A percentile compares a stretch with the other conserved stretches of the same genome.
These are phyloP conservation scores for Bacillus rossius DNA, from an alignment of 1,140 invertebrate genomes.

Conservation along the genomic window DNA sequence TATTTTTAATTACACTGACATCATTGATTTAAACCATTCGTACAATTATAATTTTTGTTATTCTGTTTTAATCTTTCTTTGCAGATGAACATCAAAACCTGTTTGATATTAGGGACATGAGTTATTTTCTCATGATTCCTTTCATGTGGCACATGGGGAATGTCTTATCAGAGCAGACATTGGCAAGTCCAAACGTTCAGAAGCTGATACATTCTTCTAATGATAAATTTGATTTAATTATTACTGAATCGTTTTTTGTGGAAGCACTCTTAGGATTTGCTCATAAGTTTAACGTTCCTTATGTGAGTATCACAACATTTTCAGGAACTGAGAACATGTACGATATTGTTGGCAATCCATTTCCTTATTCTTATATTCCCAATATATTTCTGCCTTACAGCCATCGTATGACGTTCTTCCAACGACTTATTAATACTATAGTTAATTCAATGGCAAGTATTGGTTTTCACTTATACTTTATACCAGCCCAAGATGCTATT, in stretches of 20 bases:
- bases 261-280: slow-evolving; percentile 39
- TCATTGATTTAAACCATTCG: too few species aligned
- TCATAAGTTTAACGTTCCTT: slow-evolving; percentile 36
- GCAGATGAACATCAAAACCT: too few species aligned
- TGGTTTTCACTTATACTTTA: not conserved
- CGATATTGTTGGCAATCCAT: slow-evolving; percentile 36
- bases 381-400: slow-evolving; percentile 30
- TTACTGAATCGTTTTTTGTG: slow-evolving; percentile 40
- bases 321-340: slow-evolving; percentile 36
- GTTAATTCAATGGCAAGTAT: not conserved
- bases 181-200: too few species aligned
- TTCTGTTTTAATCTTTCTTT: too few species aligned
- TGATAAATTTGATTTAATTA: slow-evolving; percentile 37
- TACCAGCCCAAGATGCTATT: slow-evolving; percentile 5
- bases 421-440: slow-evolving; percentile 4
- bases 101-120: too few species aligned
- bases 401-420: slow-evolving; percentile 37
- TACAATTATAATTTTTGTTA: too few species aligned
- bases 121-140: too few species aligned
- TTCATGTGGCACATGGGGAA: too few species aligned
- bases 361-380: slow-evolving; percentile 38
- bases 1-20: too few species aligned
- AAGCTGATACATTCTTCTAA: too few species aligned
- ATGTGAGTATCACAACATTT: slow-evolving; percentile 36
- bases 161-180: too few species aligned